phyloP scores from a whole-genome alignment of 2,113 vertebrate genomes.

The Strix uralensis region DNA sequence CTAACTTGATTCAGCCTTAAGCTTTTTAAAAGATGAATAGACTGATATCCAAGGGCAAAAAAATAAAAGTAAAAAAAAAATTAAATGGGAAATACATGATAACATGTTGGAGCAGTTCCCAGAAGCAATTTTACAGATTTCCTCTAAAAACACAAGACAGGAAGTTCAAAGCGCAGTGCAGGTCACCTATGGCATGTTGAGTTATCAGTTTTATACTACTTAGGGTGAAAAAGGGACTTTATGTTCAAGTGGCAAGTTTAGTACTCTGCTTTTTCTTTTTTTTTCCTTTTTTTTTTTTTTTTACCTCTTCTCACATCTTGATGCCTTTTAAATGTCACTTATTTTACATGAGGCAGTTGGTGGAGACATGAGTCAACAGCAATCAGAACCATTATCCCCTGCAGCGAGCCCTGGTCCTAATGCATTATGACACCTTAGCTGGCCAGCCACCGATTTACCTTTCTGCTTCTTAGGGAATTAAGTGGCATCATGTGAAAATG shows the following conservation, averaged over 20 bases:
- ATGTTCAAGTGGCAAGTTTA: conserved; percentile 81
- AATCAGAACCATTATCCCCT: conserved; percentile 94
- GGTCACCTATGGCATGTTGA: conserved; percentile 82
- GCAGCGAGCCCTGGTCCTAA: conserved; percentile 85
- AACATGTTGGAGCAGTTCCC: conserved; percentile 89
- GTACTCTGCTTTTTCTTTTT: conserved; percentile 57
- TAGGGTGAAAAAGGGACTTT: conserved; percentile 73
- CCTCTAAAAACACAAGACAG: conserved; percentile 81
- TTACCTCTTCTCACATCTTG: conserved; percentile 86
- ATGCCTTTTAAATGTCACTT: conserved; percentile 94
- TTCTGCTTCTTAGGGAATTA: conserved; percentile 93
- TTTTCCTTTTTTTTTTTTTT: conserved; percentile 56
- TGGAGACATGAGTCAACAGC: conserved; percentile 87
- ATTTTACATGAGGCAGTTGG: conserved; percentile 92
- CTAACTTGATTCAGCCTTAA: conserved; percentile 81
- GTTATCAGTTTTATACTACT: conserved; percentile 84
- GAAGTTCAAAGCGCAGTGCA: conserved; percentile 82
- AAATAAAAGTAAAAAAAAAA: conserved; percentile 78
- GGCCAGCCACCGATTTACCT: conserved; percentile 87
- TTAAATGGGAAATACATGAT: conserved; percentile 92
- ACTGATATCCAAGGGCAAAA: conserved; percentile 84
- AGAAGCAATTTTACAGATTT: conserved; percentile 89
- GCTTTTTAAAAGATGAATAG: conserved; percentile 86
- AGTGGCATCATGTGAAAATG: conserved; percentile 95
- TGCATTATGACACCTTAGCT: conserved; percentile 88